These are phyloP conservation scores for Theocolax elegans DNA, from an alignment of 1,140 invertebrate species.

Conservation along the genomic window DNA sequence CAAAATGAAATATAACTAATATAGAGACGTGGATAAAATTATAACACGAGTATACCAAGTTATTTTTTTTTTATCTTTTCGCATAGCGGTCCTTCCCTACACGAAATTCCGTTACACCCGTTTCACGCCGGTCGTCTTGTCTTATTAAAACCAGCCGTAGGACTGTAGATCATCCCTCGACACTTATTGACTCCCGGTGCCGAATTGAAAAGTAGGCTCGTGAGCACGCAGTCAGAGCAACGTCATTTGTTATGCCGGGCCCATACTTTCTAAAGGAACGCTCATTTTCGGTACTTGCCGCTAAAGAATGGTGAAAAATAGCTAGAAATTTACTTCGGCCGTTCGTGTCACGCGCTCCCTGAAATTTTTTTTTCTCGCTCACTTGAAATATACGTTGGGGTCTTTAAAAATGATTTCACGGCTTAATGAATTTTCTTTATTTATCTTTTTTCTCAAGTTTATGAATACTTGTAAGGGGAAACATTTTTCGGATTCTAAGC, in stretches of 20 bases:
- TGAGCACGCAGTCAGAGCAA: conserved; percentile 46
- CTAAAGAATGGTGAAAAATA: conserved; percentile 54
- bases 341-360: background rate
- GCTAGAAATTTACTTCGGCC: conserved; percentile 45
- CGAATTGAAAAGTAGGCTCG: conserved; percentile 62
- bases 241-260: conserved; percentile 57
- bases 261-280: background rate
- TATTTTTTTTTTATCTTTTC: too few species aligned
- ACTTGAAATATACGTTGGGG: conserved; percentile 30
- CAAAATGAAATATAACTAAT: background rate
- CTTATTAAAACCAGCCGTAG: conserved; percentile 52
- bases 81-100: background rate
- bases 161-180: conserved; percentile 61
- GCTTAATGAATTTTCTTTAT: background rate
- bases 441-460: too few species aligned
- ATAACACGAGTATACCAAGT: background rate
- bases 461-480: too few species aligned
- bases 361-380: conserved; percentile 12
- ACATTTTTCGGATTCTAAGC: too few species aligned
- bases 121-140: conserved; percentile 39
- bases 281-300: conserved; percentile 33
- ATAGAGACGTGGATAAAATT: background rate
- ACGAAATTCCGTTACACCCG: conserved; percentile 39
- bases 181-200: conserved; percentile 61
- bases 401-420: conserved; percentile 1